Evolutionary conservation across 2,113 vertebrate genomes (phyloP).

Genomic region (Monarcha castaneiventris): DNA sequence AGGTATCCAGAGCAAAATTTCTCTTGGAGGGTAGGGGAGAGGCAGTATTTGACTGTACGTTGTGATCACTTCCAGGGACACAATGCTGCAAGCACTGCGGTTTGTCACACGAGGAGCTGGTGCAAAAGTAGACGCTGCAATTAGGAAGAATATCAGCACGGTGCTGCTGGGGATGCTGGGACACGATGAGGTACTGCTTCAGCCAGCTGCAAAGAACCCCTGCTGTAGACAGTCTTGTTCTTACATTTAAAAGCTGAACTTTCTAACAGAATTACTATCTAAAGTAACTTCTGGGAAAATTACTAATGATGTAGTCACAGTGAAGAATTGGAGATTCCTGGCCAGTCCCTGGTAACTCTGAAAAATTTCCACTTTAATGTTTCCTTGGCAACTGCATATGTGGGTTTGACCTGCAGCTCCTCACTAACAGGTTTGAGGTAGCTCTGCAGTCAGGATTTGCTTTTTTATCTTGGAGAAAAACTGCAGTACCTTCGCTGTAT

Average conservation of each 20-base stretch:
- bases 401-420: conserved; percentile 6
- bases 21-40: background rate
- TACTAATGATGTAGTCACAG: background rate
- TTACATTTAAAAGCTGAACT: background rate
- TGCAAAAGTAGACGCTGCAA: conserved; percentile 88
- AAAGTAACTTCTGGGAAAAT: background rate
- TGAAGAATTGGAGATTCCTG: background rate
- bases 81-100: conserved; percentile 93
- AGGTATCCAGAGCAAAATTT: background rate
- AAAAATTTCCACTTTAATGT: background rate
- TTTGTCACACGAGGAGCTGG: conserved; percentile 96
- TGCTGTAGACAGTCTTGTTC: background rate
- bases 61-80: conserved; percentile 81
- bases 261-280: background rate
- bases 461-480: background rate
- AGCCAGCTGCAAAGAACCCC: background rate
- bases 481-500: background rate
- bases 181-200: conserved; percentile 89
- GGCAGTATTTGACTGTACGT: background rate
- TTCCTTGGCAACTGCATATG: background rate
- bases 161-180: conserved; percentile 94
- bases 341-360: background rate
- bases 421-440: background rate
- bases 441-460: background rate
- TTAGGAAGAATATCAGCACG: conserved; percentile 87